phyloP scores from a whole-genome alignment of 2,888 invertebrate genomes.

The Graphium colonna region DNA sequence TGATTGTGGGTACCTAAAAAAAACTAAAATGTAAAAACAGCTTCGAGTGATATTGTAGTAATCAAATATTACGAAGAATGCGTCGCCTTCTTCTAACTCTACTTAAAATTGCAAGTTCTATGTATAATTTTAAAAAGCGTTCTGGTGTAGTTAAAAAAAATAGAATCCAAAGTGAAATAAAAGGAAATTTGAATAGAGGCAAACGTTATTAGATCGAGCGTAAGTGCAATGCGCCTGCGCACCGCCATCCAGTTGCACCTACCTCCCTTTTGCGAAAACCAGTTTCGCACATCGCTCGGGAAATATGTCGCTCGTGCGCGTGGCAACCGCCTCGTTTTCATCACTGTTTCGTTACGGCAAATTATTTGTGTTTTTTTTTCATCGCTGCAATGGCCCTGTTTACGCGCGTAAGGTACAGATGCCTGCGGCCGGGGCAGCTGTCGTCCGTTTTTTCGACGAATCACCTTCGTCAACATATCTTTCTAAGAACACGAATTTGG shows the following conservation, averaged over 20 bases:
- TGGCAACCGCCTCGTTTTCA: conserved; percentile 57
- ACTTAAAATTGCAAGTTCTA: too few species aligned
- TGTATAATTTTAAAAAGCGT: too few species aligned
- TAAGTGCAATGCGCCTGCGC: conserved; percentile 57
- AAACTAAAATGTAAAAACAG: too few species aligned
- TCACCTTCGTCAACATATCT: background rate
- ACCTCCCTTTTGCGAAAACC: conserved; percentile 58
- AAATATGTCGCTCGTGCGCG: conserved; percentile 69
- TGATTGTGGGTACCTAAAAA: too few species aligned
- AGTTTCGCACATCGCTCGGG: conserved; percentile 64
- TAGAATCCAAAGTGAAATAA: too few species aligned
- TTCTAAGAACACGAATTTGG: too few species aligned
- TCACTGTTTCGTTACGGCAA: conserved; percentile 53
- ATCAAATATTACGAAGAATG: too few species aligned
- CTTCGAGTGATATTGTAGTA: too few species aligned
- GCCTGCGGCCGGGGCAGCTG: conserved; percentile 2
- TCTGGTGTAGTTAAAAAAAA: too few species aligned
- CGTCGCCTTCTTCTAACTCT: too few species aligned
- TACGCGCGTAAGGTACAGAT: conserved; percentile 15
- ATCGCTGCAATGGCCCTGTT: conserved; percentile 12
- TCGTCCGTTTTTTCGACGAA: background rate
- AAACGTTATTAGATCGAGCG: conserved; percentile 35
- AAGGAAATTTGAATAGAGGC: conserved; percentile 22
- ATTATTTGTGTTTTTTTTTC: conserved; percentile 47
- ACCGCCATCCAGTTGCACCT: conserved; percentile 44